Conservation (phyloP, 2,888 invertebrate species). For the Nowickia ferox region DNA sequence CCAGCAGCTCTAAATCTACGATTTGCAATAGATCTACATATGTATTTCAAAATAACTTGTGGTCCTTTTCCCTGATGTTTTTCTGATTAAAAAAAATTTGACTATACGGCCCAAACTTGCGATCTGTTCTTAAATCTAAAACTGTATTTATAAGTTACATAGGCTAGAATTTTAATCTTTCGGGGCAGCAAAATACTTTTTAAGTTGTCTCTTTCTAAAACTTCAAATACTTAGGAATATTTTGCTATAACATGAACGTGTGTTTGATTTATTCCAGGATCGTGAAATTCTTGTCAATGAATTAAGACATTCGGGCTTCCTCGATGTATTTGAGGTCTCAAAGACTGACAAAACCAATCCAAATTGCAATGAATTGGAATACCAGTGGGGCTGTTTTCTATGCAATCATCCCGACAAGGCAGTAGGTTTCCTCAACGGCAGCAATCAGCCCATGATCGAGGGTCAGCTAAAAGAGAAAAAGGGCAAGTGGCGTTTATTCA, state of each 20-base stretch:
- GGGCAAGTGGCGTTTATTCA: conserved; percentile 94
- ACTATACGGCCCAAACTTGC: too few species aligned
- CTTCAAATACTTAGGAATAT: background rate
- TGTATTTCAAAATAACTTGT: too few species aligned
- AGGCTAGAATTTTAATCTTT: too few species aligned
- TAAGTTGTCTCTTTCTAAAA: background rate
- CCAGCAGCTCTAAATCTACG: too few species aligned
- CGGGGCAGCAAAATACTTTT: too few species aligned
- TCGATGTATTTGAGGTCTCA: conserved; percentile 95
- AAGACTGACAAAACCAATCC: conserved; percentile 83
- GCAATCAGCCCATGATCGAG: conserved; percentile 94
- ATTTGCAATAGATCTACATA: too few species aligned
- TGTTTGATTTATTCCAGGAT: conserved; percentile 84
- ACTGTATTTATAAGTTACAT: too few species aligned
- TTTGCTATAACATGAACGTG: background rate
- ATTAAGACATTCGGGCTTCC: conserved; percentile 92
- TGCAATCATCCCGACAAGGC: conserved; percentile 97
- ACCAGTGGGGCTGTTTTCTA: conserved; percentile 94
- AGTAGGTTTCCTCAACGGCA: conserved; percentile 90
- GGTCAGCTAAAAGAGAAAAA: conserved; percentile 96
- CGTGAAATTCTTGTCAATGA: conserved; percentile 94
- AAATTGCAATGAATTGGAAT: conserved; percentile 84
- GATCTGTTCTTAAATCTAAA: too few species aligned
- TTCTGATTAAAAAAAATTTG: too few species aligned
- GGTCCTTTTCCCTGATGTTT: too few species aligned